Conservation (phyloP, 2,888 invertebrate species). For the Brachypalpus laphriformis region DNA sequence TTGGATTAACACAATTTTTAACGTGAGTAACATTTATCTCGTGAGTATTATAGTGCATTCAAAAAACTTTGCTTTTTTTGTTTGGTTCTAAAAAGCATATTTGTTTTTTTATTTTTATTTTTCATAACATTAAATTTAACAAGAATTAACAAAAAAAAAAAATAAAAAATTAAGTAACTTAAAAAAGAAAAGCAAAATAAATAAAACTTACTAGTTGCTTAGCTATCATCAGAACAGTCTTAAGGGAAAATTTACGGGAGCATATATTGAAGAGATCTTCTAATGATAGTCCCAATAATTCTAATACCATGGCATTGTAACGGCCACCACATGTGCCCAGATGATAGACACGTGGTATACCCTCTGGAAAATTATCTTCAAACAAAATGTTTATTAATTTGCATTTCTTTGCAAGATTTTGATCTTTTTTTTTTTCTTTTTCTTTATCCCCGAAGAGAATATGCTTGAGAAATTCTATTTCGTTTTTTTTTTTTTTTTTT, state of each 20-base stretch:
- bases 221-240: constrained; percentile 99
- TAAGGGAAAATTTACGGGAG: constrained; percentile 98
- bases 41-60: constrained; percentile 61
- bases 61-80: constrained; percentile 36
- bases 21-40: constrained; percentile 51
- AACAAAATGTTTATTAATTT: constrained; percentile 50
- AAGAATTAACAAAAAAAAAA: constrained; percentile 9
- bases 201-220: constrained; percentile 94
- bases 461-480: constrained; percentile 83
- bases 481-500: constrained; percentile 37
- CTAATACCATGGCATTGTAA: constrained; percentile 99
- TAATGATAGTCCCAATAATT: constrained; percentile 98
- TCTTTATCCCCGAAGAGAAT: constrained; percentile 80
- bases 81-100: constrained; percentile 39
- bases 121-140: constrained; percentile 11
- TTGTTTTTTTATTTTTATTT: constrained; percentile 3
- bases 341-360: constrained; percentile 99
- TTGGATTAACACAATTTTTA: background rate
- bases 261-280: constrained; percentile 99
- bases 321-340: constrained; percentile 99
- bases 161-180: constrained; percentile 22
- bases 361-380: constrained; percentile 87
- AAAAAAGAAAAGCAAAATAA: constrained; percentile 62
- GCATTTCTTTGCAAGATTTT: constrained; percentile 50
- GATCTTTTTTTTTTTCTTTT: background rate